These are phyloP conservation scores for Tetranychus cinnabarinus DNA, from an alignment of 1,140 invertebrate species.

Conservation along the genomic window DNA sequence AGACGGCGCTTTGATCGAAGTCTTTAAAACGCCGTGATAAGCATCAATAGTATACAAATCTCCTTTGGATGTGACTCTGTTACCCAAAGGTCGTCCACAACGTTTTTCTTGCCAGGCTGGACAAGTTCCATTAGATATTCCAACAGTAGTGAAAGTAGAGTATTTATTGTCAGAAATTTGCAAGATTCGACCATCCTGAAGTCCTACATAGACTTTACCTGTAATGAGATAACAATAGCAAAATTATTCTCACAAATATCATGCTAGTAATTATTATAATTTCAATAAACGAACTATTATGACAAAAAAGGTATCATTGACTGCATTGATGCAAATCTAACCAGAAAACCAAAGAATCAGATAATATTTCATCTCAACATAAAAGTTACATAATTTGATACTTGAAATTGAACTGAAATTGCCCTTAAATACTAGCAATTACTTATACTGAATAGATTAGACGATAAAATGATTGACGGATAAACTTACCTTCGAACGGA, in stretches of 20 bases:
- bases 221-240: neutral
- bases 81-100: conserved; percentile 56
- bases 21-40: conserved; percentile 35
- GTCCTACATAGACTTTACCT: neutral
- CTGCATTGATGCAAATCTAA: too few relatives aligned
- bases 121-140: neutral
- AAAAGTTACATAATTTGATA: too few relatives aligned
- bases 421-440: too few relatives aligned
- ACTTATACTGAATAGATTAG: too few relatives aligned
- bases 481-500: conserved; percentile 23
- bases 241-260: too few relatives aligned
- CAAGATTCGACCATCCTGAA: neutral
- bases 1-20: neutral
- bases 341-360: too few relatives aligned
- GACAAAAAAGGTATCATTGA: too few relatives aligned
- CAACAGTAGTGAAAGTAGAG: neutral
- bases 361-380: too few relatives aligned
- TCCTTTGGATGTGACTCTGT: conserved; percentile 43
- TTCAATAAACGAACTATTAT: too few relatives aligned
- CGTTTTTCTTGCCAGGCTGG: conserved; percentile 19
- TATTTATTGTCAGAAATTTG: neutral
- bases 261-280: too few relatives aligned
- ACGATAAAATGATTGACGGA: too few relatives aligned
- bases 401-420: too few relatives aligned
- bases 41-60: conserved; percentile 45